Evolutionary conservation across 2,888 invertebrate genomes (phyloP).

Genomic region (Heliconius ethilla): DNA sequence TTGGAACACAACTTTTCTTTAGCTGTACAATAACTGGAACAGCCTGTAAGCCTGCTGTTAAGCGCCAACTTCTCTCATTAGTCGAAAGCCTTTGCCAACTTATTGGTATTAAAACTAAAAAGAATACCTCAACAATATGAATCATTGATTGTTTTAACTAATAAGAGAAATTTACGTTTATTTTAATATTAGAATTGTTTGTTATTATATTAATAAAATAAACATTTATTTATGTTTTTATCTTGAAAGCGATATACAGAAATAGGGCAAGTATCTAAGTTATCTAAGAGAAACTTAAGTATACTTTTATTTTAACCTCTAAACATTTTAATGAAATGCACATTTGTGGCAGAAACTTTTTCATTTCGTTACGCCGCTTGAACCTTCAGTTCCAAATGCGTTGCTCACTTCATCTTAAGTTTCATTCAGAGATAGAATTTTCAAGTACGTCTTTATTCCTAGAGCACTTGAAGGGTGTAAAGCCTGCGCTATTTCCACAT

Average conservation of each 20-base stretch:
- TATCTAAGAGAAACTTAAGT: background rate
- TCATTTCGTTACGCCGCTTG: conserved; percentile 20
- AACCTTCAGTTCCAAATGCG: conserved; percentile 21
- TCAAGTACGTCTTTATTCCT: conserved; percentile 45
- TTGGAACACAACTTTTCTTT: conserved; percentile 25
- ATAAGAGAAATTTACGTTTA: background rate
- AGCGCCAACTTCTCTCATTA: conserved; percentile 30
- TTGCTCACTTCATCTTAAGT: conserved; percentile 37
- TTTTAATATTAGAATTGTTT: too few relatives aligned
- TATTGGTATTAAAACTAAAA: conserved; percentile 21
- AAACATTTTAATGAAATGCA: conserved; percentile 7
- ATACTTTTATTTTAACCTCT: background rate
- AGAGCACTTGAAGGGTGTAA: conserved; percentile 38
- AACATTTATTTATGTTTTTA: background rate
- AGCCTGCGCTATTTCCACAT: conserved; percentile 40
- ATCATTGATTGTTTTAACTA: conserved; percentile 8
- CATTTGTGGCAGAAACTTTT: conserved; percentile 5
- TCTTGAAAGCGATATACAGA: background rate
- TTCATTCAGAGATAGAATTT: conserved; percentile 41
- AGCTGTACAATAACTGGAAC: conserved; percentile 8
- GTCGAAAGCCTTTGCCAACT: conserved; percentile 26
- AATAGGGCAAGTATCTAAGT: background rate
- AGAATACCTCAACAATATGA: conserved; percentile 6
- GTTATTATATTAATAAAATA: background rate
- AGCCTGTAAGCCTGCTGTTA: conserved; percentile 22